phyloP scores from a whole-genome alignment of 2,888 invertebrate genomes.

The Trisateles emortualis region DNA sequence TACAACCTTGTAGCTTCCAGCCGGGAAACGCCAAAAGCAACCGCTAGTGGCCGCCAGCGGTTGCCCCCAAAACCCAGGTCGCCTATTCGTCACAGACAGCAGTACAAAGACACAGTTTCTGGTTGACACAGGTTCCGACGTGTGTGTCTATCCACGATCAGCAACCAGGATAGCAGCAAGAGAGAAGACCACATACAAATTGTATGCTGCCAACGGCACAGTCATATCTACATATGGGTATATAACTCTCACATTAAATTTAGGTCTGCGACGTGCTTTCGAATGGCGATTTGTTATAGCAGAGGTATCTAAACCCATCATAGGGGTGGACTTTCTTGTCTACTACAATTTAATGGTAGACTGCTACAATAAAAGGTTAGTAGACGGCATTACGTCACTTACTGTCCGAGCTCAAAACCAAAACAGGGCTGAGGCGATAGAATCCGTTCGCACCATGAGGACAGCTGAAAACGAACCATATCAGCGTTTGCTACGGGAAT shows the following conservation, averaged over 20 bases:
- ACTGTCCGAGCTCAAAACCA: constrained; percentile 3
- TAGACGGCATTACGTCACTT: constrained; percentile 20
- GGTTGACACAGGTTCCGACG: constrained; percentile 22
- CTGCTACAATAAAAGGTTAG: constrained; percentile 8
- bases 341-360: constrained; percentile 18
- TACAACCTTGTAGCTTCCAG: constrained; percentile 13
- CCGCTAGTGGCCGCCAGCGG: constrained; percentile 31
- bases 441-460: constrained; percentile 19
- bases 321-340: constrained; percentile 19
- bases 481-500: constrained; percentile 19
- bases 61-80: constrained; percentile 24
- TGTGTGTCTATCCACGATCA: constrained; percentile 33
- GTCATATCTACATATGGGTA: neutral
- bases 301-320: constrained; percentile 54
- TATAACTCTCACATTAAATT: constrained; percentile 37
- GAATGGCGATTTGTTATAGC: constrained; percentile 57
- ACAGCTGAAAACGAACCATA: constrained; percentile 15
- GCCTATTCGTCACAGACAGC: constrained; percentile 25
- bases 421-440: constrained; percentile 6
- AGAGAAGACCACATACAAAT: constrained; percentile 36
- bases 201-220: constrained; percentile 55
- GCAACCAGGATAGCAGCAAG: neutral
- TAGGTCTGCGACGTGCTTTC: constrained; percentile 37
- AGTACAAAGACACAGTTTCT: constrained; percentile 22
- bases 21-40: constrained; percentile 30